These are phyloP conservation scores for Mungos mungo DNA, from an alignment of 2,113 vertebrate species.

Conservation along the genomic window DNA sequence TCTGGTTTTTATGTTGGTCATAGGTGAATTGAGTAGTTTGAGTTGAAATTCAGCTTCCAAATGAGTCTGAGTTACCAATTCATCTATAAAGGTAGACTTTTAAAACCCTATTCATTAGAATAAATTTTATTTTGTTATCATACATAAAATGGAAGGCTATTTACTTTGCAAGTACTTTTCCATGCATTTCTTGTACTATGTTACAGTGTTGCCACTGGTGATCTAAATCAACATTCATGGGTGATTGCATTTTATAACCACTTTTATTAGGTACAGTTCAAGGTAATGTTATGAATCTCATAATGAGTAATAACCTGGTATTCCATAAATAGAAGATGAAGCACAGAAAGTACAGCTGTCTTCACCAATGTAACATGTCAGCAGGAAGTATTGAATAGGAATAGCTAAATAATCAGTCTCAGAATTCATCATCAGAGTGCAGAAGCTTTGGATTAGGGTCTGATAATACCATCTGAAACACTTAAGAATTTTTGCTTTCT, in stretches of 20 bases:
- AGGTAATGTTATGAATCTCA: background rate
- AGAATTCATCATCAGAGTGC: background rate
- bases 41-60: constrained; percentile 32
- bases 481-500: background rate
- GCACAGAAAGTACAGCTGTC: background rate
- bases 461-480: background rate
- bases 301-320: constrained; percentile 22
- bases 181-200: background rate
- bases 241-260: constrained; percentile 15
- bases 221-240: constrained; percentile 42
- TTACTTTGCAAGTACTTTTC: background rate
- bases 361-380: background rate
- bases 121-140: background rate
- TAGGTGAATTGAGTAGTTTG: background rate
- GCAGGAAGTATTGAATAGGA: background rate
- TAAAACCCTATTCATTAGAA: background rate
- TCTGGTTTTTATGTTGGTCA: background rate
- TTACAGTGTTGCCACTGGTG: background rate
- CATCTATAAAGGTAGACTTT: background rate
- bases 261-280: constrained; percentile 14
- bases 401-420: background rate
- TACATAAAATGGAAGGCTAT: background rate
- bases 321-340: constrained; percentile 32
- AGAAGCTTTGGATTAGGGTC: background rate
- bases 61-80: background rate